phyloP scores from a whole-genome alignment of 2,888 invertebrate genomes.

The Tetranychus piercei region DNA sequence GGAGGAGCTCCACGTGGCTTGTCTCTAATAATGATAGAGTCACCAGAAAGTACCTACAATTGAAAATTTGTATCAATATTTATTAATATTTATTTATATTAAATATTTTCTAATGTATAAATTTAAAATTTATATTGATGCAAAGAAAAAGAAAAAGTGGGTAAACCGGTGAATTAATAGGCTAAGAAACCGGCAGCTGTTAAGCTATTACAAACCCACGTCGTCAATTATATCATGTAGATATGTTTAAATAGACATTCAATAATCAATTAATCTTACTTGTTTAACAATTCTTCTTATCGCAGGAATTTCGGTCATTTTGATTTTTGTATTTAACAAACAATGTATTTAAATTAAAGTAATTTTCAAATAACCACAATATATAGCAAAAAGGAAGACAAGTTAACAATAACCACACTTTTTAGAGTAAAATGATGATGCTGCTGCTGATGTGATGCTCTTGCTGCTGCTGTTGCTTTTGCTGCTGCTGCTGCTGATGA shows the following conservation, averaged over 20 bases:
- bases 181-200: not conserved
- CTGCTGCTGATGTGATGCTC: too few species aligned
- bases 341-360: not conserved
- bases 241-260: not conserved
- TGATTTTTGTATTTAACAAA: not conserved
- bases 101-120: too few species aligned
- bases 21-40: slow-evolving; percentile 76
- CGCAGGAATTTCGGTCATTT: not conserved
- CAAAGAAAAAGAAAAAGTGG: slow-evolving; percentile 27
- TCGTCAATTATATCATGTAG: not conserved
- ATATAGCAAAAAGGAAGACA: not conserved
- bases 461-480: too few species aligned
- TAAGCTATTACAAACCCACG: not conserved
- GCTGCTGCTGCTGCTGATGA: too few species aligned
- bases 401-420: not conserved
- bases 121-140: too few species aligned
- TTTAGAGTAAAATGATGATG: too few species aligned
- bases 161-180: not conserved
- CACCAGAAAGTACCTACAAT: slow-evolving; percentile 77
- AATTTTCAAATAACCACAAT: too few species aligned
- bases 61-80: too few species aligned
- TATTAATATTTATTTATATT: too few species aligned
- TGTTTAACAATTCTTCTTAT: slow-evolving; percentile 5
- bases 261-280: not conserved
- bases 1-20: slow-evolving; percentile 58